A percentile compares a stretch with the other conserved stretches of the same genome.
phyloP scores from a whole-genome alignment of 2,113 vertebrate species.

The Muntiacus muntjak region DNA sequence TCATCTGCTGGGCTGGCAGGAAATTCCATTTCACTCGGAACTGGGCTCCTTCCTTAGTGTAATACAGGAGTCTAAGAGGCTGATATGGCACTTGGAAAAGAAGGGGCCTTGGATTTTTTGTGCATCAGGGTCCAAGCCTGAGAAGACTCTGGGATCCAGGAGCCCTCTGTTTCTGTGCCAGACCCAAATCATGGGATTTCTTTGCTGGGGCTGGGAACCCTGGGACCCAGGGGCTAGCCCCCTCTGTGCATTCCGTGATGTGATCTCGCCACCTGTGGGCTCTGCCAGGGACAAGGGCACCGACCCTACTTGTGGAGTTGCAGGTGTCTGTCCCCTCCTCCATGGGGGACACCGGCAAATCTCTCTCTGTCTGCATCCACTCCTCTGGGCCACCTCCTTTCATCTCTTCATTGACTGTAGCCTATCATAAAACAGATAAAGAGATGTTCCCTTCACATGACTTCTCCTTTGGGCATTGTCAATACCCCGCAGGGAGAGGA shows the following conservation, averaged over 20 bases:
- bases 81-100: background rate
- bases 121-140: background rate
- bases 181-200: too few species aligned
- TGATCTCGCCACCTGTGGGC: background rate
- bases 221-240: background rate
- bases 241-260: fast-evolving
- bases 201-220: background rate
- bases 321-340: background rate
- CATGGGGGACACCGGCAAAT: too few species aligned
- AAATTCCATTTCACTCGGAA: background rate
- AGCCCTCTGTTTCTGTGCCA: background rate
- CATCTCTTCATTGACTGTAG: background rate
- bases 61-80: background rate
- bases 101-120: background rate
- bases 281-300: background rate
- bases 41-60: background rate
- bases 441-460: background rate
- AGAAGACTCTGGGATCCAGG: background rate
- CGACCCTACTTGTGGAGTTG: background rate
- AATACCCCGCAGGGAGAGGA: background rate
- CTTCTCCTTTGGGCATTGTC: background rate
- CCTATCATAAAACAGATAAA: background rate
- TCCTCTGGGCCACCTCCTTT: background rate
- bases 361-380: fast-evolving
- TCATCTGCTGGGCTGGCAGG: background rate